phyloP scores from a whole-genome alignment of 2,888 invertebrate genomes.

The Meiosimyza decipiens region DNA sequence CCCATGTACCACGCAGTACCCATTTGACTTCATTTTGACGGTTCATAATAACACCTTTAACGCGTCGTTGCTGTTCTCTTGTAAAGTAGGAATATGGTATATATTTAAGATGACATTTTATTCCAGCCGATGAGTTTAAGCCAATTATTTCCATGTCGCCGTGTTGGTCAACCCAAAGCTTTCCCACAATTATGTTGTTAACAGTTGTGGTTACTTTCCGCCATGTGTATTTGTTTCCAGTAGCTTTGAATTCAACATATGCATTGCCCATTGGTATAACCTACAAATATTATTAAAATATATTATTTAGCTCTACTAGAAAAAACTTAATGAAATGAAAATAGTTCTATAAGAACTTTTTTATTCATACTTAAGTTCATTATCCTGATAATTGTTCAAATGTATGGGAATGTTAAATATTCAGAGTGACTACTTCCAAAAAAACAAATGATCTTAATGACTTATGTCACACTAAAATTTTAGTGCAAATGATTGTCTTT shows the following conservation, averaged over 20 bases:
- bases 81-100: slow-evolving; percentile 99
- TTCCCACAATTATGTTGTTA: slow-evolving; percentile 99
- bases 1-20: slow-evolving; percentile 91
- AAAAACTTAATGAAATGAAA: no score
- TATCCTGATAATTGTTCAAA: no score
- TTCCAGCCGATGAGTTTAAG: slow-evolving; percentile 85
- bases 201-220: slow-evolving; percentile 98
- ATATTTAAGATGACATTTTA: slow-evolving; percentile 96
- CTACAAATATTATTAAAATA: slow-evolving; percentile 61
- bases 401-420: no score
- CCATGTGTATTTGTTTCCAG: slow-evolving; percentile 94
- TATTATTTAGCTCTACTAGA: background rate
- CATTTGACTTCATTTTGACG: slow-evolving; percentile 79
- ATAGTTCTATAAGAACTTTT: no score
- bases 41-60: slow-evolving; percentile 84
- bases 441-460: no score
- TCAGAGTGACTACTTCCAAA: no score
- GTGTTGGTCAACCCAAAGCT: slow-evolving; percentile 99
- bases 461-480: no score
- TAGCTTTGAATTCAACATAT: slow-evolving; percentile 74
- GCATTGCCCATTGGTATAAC: slow-evolving; percentile 81
- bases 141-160: slow-evolving; percentile 98
- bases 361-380: no score
- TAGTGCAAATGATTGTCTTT: no score
- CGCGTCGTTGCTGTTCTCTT: slow-evolving; percentile 92